Conservation (phyloP, 1,140 invertebrate species). For the Oreohelix idahoensis region DNA sequence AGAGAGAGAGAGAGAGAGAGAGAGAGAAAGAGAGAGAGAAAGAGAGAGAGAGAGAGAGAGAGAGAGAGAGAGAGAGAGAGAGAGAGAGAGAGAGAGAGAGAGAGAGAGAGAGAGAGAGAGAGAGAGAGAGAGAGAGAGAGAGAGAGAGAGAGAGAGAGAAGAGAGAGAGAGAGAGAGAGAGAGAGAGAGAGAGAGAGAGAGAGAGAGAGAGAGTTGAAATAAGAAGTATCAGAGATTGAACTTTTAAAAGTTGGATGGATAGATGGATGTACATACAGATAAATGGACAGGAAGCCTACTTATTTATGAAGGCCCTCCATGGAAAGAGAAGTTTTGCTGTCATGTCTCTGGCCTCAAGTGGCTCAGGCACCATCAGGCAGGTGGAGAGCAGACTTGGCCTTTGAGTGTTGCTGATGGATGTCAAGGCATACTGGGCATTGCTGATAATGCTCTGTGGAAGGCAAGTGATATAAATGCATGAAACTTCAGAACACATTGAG, state of each 20-base stretch:
- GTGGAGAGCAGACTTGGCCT: conserved; percentile 54
- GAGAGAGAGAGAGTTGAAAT: neutral
- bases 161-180: neutral
- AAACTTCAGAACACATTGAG: no score
- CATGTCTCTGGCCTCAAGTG: conserved; percentile 68
- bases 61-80: no score
- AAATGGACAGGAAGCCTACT: neutral
- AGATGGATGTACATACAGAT: neutral
- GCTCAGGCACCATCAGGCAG: conserved; percentile 69
- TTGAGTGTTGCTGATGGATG: conserved; percentile 68
- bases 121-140: no score
- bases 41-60: no score
- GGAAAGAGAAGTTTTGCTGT: conserved; percentile 63
- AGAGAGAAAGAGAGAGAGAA: no score
- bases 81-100: no score
- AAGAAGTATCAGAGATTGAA: no score
- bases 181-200: neutral
- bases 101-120: no score
- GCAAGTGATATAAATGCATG: no score
- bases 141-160: no score
- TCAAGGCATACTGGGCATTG: conserved; percentile 67
- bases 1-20: no score
- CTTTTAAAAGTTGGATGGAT: no score
- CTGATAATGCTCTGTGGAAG: conserved; percentile 63
- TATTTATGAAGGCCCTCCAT: conserved; percentile 64